phyloP scores from a whole-genome alignment of 2,888 invertebrate genomes.

The Alviniconcha strummeri region DNA sequence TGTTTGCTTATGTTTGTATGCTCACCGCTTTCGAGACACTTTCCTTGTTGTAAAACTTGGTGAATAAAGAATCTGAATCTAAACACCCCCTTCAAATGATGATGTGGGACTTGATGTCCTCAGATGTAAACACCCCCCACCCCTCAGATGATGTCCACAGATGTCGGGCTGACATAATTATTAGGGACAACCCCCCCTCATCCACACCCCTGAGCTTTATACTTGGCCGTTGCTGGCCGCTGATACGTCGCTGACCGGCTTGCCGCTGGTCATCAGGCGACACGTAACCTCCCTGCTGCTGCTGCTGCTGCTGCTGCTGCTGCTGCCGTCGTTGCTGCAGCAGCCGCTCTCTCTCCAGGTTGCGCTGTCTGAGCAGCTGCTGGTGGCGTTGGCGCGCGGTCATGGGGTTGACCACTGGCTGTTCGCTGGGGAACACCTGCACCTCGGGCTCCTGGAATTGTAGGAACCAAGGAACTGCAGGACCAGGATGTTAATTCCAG shows the following conservation, averaged over 20 bases:
- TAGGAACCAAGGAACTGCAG: too few relatives aligned
- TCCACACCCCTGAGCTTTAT: slow-evolving; percentile 23
- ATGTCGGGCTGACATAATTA: too few relatives aligned
- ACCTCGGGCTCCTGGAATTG: slow-evolving; percentile 25
- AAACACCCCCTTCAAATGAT: too few relatives aligned
- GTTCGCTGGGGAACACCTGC: slow-evolving; percentile 21
- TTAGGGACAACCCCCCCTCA: neutral
- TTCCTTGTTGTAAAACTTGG: too few relatives aligned
- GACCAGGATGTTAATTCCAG: neutral
- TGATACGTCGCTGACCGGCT: too few relatives aligned
- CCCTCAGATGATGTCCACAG: too few relatives aligned
- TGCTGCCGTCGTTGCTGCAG: slow-evolving; percentile 21
- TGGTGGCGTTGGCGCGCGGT: neutral
- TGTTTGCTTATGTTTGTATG: too few relatives aligned
- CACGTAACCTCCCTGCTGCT: neutral
- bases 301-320: slow-evolving; percentile 5
- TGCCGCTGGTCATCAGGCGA: neutral
- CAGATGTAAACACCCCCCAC: too few relatives aligned
- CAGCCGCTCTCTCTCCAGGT: slow-evolving; percentile 9
- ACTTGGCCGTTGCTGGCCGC: slow-evolving; percentile 9
- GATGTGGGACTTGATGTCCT: too few relatives aligned
- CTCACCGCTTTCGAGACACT: too few relatives aligned
- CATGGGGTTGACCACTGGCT: slow-evolving; percentile 12
- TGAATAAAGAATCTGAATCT: too few relatives aligned
- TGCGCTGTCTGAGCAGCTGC: slow-evolving; percentile 14